Percentiles rank a stretch among this genome's conserved stretches.
Evolutionary conservation across 2,113 vertebrate species (phyloP).

Genomic region (Peromyscus polionotus): DNA sequence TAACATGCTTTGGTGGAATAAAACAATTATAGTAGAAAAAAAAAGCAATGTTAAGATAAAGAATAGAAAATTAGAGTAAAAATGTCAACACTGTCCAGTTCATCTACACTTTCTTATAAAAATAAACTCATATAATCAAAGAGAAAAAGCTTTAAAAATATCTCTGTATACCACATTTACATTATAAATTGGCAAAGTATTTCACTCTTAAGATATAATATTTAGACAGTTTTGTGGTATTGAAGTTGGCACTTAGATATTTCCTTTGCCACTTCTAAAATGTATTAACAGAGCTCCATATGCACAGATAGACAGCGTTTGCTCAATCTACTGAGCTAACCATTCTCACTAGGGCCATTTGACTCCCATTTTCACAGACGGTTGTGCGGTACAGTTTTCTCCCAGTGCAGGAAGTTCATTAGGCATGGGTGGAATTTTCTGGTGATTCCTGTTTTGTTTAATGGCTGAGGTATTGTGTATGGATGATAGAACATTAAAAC

Average conservation of each 20-base stretch:
- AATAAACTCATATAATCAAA: not conserved
- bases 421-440: not conserved
- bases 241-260: slow-evolving; percentile 61
- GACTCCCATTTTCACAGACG: not conserved
- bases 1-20: not conserved
- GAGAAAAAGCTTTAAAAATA: not conserved
- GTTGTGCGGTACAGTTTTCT: not conserved
- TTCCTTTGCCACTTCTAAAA: slow-evolving; percentile 52
- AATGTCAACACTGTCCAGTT: not conserved
- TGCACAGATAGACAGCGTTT: slow-evolving; percentile 49
- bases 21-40: not conserved
- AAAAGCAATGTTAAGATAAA: not conserved
- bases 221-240: slow-evolving; percentile 63
- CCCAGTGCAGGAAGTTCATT: no score
- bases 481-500: not conserved
- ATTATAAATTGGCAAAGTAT: slow-evolving; percentile 34
- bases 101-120: slow-evolving; percentile 23
- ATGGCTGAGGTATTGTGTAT: no score
- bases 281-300: slow-evolving; percentile 52
- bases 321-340: slow-evolving; percentile 30
- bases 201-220: slow-evolving; percentile 53
- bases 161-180: not conserved
- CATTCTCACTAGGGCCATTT: not conserved
- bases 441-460: not conserved
- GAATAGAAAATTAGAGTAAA: slow-evolving; percentile 39